Evolutionary conservation across 2,888 invertebrate species (phyloP).

Genomic region (Drosophila nigricruria): DNA sequence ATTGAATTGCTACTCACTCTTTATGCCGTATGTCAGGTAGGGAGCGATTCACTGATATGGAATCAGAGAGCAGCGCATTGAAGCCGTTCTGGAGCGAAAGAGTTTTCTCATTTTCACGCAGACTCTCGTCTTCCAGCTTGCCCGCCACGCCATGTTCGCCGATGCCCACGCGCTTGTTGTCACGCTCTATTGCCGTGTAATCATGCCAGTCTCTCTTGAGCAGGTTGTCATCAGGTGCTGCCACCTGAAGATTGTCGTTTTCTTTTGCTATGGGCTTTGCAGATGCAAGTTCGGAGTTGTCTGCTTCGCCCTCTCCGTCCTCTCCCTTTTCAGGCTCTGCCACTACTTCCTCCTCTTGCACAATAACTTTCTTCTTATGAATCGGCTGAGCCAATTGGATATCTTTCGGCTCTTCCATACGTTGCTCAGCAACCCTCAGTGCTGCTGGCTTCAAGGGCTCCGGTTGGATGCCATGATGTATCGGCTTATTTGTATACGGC

Average conservation of each 20-base stretch:
- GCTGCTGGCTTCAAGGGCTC: constrained; percentile 9
- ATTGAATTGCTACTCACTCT: constrained; percentile 83
- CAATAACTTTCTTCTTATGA: constrained; percentile 21
- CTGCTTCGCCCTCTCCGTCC: constrained; percentile 18
- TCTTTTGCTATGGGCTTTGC: neutral
- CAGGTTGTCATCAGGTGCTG: constrained; percentile 36
- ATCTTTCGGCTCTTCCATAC: constrained; percentile 14
- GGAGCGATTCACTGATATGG: constrained; percentile 94
- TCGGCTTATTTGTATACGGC: constrained; percentile 76
- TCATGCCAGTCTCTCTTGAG: constrained; percentile 93
- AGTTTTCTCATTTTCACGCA: constrained; percentile 87
- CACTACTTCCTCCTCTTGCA: neutral
- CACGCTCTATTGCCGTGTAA: constrained; percentile 88
- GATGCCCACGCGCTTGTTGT: constrained; percentile 88
- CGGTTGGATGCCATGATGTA: constrained; percentile 56
- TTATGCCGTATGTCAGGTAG: constrained; percentile 91
- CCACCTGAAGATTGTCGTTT: constrained; percentile 36
- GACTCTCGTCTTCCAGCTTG: constrained; percentile 87
- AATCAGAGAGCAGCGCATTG: constrained; percentile 96
- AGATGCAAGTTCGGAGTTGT: neutral
- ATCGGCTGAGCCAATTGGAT: constrained; percentile 22
- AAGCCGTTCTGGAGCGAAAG: constrained; percentile 96
- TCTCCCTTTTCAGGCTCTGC: constrained; percentile 22
- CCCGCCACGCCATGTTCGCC: constrained; percentile 92
- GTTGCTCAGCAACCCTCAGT: constrained; percentile 9